These are phyloP conservation scores for Amphiprion percula DNA, from an alignment of 2,113 vertebrate species.

Conservation along the genomic window DNA sequence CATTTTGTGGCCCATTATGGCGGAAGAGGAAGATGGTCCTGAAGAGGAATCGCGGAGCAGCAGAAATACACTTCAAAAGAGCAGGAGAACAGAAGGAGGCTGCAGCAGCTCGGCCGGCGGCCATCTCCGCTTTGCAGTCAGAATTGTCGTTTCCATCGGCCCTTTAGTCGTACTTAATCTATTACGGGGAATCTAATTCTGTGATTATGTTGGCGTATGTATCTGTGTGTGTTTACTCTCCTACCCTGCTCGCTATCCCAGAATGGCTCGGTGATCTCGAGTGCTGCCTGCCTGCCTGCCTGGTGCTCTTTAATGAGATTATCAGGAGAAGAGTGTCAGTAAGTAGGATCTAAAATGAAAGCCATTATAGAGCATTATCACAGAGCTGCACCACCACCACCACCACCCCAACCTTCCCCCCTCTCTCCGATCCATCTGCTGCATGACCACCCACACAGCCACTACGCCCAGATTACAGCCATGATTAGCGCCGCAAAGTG, in stretches of 20 bases:
- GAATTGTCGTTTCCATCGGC: slow-evolving; percentile 20
- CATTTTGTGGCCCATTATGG: slow-evolving; percentile 74
- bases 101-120: not conserved
- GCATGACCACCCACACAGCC: slow-evolving; percentile 84
- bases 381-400: slow-evolving; percentile 69
- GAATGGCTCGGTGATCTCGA: slow-evolving; percentile 58
- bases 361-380: slow-evolving; percentile 89
- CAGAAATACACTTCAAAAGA: slow-evolving; percentile 49
- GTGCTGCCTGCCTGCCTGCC: slow-evolving; percentile 57
- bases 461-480: slow-evolving; percentile 84
- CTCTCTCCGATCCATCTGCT: slow-evolving; percentile 81
- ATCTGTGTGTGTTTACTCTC: slow-evolving; percentile 31
- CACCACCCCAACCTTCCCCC: slow-evolving; percentile 12
- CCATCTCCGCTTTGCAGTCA: slow-evolving; percentile 19
- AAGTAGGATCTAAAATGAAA: slow-evolving; percentile 90
- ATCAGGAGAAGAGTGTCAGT: slow-evolving; percentile 88
- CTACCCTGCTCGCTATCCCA: slow-evolving; percentile 35
- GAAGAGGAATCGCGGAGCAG: slow-evolving; percentile 46
- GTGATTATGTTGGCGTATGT: slow-evolving; percentile 18
- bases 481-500: slow-evolving; percentile 83
- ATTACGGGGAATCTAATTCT: slow-evolving; percentile 32
- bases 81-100: slow-evolving; percentile 13
- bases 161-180: slow-evolving; percentile 30
- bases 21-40: slow-evolving; percentile 67
- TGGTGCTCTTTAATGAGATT: slow-evolving; percentile 88